phyloP scores from a whole-genome alignment of 2,888 invertebrate species.

The Caenorhabditis uteleia region DNA sequence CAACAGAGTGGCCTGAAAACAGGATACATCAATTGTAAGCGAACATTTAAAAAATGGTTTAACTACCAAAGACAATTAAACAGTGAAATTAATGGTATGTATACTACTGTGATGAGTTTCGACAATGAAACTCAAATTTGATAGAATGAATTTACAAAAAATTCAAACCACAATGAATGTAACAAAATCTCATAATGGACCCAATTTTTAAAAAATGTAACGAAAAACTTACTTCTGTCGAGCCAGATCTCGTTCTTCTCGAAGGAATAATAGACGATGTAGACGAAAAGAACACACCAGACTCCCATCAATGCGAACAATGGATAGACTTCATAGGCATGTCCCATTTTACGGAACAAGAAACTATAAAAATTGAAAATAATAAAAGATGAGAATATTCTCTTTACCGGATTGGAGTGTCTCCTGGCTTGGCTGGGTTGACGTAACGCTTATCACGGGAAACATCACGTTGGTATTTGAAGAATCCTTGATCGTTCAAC shows the following conservation, averaged over 20 bases:
- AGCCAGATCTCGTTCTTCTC: conserved; percentile 65
- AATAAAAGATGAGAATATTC: background rate
- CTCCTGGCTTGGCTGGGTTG: conserved; percentile 63
- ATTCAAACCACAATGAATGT: too few relatives aligned
- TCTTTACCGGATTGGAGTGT: conserved; percentile 55
- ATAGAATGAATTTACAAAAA: too few relatives aligned
- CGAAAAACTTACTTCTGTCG: conserved; percentile 56
- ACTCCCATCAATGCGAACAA: conserved; percentile 53
- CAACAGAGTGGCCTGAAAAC: conserved; percentile 50
- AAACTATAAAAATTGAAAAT: conserved; percentile 46
- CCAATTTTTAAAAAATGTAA: background rate
- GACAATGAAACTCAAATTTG: too few relatives aligned
- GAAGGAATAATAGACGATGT: conserved; percentile 58
- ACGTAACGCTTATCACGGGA: conserved; percentile 61
- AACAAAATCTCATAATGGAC: background rate
- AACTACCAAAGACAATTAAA: background rate
- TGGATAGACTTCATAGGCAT: conserved; percentile 66
- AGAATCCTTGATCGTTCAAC: conserved; percentile 50
- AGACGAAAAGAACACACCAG: conserved; percentile 59
- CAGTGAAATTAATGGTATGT: too few relatives aligned
- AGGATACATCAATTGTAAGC: too few relatives aligned
- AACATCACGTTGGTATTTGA: conserved; percentile 62
- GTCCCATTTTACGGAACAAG: conserved; percentile 56
- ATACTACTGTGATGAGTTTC: too few relatives aligned
- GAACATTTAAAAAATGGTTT: background rate